Evolutionary conservation across 2,888 invertebrate genomes (phyloP), one percentile per base, ranked within the genome.

Genomic region (Zhengitettix transpicula): DNA sequence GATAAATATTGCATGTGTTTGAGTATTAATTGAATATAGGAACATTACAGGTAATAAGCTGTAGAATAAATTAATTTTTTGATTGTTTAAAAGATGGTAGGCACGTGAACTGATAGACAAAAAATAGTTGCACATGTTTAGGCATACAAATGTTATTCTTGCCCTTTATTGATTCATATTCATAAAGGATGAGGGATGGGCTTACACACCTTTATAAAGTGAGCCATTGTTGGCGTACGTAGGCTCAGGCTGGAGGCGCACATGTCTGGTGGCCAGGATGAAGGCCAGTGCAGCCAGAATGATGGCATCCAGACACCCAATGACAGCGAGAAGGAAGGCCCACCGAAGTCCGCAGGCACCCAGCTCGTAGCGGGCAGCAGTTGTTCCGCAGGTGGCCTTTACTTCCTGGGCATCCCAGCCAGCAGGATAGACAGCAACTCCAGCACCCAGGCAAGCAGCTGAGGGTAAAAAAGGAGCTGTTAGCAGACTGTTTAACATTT

Each of bases 301-400:
- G 58, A 86, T 77, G 58, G 90, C 90, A 72, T 94, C 94, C 66
- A 89, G 73, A 59, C 90, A 87, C 0, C 88, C 93, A 63, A 97
- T 92, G 62, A 90, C 87, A 9, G 94, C 95, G 67, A 97, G 78
- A 12, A 95, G 83, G 74, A 91, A 95, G 8, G 95, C 95, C 94
- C 94, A 94, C 68, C 92, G 82, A 59, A 97, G 81, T 64, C 87
- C 87, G 71, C 97, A 97, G 40, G 86, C 83, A 47, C 93, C 96
- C 69, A 83, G 71, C 68, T 77, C 72, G 61, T 84, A 89, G 67
- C 85, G 85, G 67, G 87, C 87, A 0, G 89, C 87, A 1, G 85
- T 80, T 12, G 85, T 81, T 0, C 93, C 93, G 69, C 97, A 97
- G 1, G 95, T 87, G 69, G 85, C 83, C 64, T 85, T 82, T 42